phyloP scores from a whole-genome alignment of 2,888 invertebrate genomes.

The Anorthoa munda region DNA sequence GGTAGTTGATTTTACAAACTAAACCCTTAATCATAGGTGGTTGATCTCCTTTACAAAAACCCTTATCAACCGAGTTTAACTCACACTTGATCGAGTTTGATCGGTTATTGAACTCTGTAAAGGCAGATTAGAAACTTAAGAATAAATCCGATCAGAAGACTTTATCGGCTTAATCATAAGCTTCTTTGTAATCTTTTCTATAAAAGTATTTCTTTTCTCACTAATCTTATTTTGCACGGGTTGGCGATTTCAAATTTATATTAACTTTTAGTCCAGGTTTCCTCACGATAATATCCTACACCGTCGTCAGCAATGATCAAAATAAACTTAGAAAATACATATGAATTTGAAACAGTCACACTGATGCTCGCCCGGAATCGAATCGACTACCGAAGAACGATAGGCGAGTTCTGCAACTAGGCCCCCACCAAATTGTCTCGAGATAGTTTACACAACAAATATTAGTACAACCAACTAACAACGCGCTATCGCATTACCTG shows the following conservation, averaged over 20 bases:
- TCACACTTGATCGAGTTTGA: not conserved
- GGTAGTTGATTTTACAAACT: too few relatives aligned
- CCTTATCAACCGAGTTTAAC: not conserved
- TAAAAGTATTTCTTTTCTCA: not conserved
- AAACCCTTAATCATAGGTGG: too few relatives aligned
- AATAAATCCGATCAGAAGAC: conserved; percentile 6
- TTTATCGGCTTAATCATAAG: conserved; percentile 16
- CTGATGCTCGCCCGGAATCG: too few relatives aligned
- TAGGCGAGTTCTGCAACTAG: too few relatives aligned
- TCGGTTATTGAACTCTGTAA: not conserved
- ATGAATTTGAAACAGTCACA: too few relatives aligned
- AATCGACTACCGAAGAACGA: too few relatives aligned
- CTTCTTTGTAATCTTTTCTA: not conserved
- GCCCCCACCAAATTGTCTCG: not conserved
- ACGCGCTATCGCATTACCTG: conserved; percentile 49
- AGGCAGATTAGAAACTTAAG: conserved; percentile 15
- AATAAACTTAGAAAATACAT: too few relatives aligned
- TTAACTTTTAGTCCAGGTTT: too few relatives aligned
- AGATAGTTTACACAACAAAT: conserved; percentile 52
- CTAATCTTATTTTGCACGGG: conserved; percentile 1
- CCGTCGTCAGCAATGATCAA: too few relatives aligned
- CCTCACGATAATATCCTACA: too few relatives aligned
- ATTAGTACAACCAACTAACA: conserved; percentile 48
- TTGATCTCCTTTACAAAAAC: too few relatives aligned
- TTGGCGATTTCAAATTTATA: too few relatives aligned